A percentile compares a stretch with the other conserved stretches of the same genome.
These are phyloP conservation scores for Sinodicranocentrus sp. DNA, from an alignment of 2,888 invertebrate genomes.

Conservation along the genomic window DNA sequence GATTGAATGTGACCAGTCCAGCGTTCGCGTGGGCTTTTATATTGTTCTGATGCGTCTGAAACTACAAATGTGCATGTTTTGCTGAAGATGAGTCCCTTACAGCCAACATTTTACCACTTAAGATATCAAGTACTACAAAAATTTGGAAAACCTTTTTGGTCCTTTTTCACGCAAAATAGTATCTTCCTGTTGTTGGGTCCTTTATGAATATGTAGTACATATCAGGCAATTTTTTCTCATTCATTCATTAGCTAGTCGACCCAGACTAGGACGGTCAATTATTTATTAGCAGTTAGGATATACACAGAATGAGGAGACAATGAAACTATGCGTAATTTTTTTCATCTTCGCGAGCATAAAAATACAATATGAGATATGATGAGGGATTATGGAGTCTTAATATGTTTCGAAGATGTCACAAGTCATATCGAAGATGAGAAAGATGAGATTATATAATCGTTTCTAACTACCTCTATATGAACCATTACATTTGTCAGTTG, in stretches of 20 bases:
- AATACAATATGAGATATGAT: constrained; percentile 37
- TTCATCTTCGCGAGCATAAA: constrained; percentile 4
- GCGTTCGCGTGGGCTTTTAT: constrained; percentile 53
- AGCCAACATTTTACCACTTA: too few species aligned
- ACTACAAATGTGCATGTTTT: constrained; percentile 24
- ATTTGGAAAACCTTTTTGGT: constrained; percentile 32
- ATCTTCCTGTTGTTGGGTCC: constrained; percentile 53
- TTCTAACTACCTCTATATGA: not conserved
- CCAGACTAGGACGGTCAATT: constrained; percentile 63
- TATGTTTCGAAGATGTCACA: constrained; percentile 58
- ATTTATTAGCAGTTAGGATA: constrained; percentile 49
- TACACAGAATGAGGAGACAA: not conserved
- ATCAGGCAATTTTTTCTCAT: constrained; percentile 21
- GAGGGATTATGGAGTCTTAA: constrained; percentile 47
- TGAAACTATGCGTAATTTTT: constrained; percentile 21
- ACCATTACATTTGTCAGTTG: constrained; percentile 45
- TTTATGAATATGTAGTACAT: constrained; percentile 28
- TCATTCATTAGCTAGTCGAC: constrained; percentile 57
- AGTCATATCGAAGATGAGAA: constrained; percentile 45
- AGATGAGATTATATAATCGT: not conserved
- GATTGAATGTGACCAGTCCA: constrained; percentile 55
- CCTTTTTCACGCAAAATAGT: constrained; percentile 35
- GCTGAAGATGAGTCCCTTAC: constrained; percentile 41
- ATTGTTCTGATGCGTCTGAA: constrained; percentile 33
- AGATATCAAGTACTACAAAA: not conserved